Evolutionary conservation across 2,113 vertebrate genomes (phyloP), one percentile per base, ranked within the genome.

Genomic region (Gasterosteus nipponicus): DNA sequence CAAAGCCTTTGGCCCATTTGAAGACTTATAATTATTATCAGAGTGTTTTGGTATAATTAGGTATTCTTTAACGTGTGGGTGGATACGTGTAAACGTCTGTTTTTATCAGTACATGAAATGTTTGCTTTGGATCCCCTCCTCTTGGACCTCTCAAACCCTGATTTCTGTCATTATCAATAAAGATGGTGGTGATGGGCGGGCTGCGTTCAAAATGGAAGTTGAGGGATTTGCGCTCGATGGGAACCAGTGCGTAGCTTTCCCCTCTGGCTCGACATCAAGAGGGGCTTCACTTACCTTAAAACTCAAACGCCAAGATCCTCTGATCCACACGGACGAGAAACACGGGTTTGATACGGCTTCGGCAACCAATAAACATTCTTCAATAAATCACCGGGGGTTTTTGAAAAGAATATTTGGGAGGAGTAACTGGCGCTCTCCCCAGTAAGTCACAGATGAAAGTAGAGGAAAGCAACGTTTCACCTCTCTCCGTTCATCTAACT

Each of bases 351-450:
- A 77, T 75, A 64, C 58, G 62, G 84, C 66, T 81, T 75, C 57
- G 60, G 75, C 73, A 89, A 85, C 65, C 76, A 73, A 79, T 83
- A 81, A 83, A 77, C 49, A 16, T 78, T 86, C 51, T 84, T 85
- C 74, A 78, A 75, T 86, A 89, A 87, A 85, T 89, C 80, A 82
- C 63, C 35, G 9, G 59, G 22, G 61, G 57, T 75, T 87, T 89
- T 82, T 82, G 87, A 85, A 73, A 75, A 67, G 73, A 84, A 86
- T 71, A 85, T 89, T 84, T 75, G 54, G 63, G 81, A 92, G 77
- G 78, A 87, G 72, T 82, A 14, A 58, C 61, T 90, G 87, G 80
- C 56, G 69, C 53, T 44, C 49, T 11, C 46, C 78, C 78, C 42
- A 77, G 65, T 51, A 75, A 73, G 81, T 89, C 78, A 53, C 11